Evolutionary conservation across 2,113 vertebrate species (phyloP).

Genomic region (Charadrius vociferus): DNA sequence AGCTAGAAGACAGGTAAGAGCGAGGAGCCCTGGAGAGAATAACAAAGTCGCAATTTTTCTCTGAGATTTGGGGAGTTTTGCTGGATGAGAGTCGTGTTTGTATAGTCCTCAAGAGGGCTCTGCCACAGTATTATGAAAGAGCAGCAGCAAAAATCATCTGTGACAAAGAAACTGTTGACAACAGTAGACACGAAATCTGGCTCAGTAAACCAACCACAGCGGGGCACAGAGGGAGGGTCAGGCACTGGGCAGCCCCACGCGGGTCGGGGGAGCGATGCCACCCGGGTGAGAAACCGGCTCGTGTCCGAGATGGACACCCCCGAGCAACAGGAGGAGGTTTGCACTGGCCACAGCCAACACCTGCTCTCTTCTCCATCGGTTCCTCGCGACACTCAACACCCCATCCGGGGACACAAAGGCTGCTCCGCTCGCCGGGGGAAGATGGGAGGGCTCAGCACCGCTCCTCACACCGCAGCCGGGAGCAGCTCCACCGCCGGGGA

Average conservation of each 20-base stretch:
- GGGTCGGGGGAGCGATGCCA: background rate
- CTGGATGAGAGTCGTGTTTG: background rate
- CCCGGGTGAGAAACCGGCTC: rapidly evolving
- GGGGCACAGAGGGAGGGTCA: rapidly evolving
- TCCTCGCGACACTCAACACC: background rate
- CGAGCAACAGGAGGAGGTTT: background rate
- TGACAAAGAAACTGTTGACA: background rate
- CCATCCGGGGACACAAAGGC: rapidly evolving
- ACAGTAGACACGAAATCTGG: rapidly evolving
- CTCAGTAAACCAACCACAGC: rapidly evolving
- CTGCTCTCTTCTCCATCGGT: rapidly evolving
- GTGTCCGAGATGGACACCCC: rapidly evolving
- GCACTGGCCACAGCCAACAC: background rate
- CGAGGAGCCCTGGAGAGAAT: background rate
- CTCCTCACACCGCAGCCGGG: background rate
- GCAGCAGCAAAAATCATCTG: background rate
- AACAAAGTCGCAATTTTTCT: background rate
- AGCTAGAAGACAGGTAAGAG: background rate
- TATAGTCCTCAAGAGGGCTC: conserved; percentile 54
- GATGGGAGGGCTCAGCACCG: background rate
- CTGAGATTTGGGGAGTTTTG: background rate
- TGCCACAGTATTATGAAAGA: background rate
- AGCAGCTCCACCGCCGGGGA: rapidly evolving
- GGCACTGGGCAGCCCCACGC: rapidly evolving
- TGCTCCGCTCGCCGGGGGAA: background rate